Evolutionary conservation across 2,888 invertebrate species (phyloP).

Genomic region (Dicycla oo): DNA sequence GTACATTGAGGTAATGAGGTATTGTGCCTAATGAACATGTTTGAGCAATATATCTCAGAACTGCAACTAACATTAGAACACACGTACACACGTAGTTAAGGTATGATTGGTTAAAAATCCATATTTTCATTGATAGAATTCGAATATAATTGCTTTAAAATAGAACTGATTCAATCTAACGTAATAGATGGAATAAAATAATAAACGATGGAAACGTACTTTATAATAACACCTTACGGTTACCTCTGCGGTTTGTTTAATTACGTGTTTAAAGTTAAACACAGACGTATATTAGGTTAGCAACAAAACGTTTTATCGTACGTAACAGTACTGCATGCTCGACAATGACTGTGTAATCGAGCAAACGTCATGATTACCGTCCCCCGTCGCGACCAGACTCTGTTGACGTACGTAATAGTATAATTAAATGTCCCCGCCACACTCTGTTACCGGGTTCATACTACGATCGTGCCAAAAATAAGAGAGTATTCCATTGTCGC

Average conservation of each 20-base stretch:
- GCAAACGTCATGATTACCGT: constrained; percentile 64
- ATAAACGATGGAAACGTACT: constrained; percentile 21
- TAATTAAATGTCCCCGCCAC: constrained; percentile 60
- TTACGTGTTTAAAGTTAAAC: constrained; percentile 46
- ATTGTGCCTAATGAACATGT: constrained; percentile 44
- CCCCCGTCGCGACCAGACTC: constrained; percentile 60
- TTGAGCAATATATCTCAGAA: constrained; percentile 39
- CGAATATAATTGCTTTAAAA: not conserved
- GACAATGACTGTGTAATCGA: constrained; percentile 50
- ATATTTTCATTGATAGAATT: not conserved
- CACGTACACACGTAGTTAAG: not conserved
- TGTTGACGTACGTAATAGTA: constrained; percentile 64
- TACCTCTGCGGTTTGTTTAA: constrained; percentile 43
- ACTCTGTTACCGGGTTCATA: constrained; percentile 61
- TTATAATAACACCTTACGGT: constrained; percentile 9
- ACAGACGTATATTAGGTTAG: constrained; percentile 50
- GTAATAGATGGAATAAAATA: constrained; percentile 6
- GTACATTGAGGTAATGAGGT: constrained; percentile 13
- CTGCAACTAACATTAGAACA: not conserved
- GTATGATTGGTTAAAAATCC: not conserved
- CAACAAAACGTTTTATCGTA: constrained; percentile 51
- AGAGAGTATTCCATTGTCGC: constrained; percentile 46
- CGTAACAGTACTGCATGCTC: constrained; percentile 45
- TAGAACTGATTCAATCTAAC: not conserved
- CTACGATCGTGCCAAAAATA: constrained; percentile 59